phyloP scores from a whole-genome alignment of 2,113 vertebrate genomes.

The Pteruthius melanotis region DNA sequence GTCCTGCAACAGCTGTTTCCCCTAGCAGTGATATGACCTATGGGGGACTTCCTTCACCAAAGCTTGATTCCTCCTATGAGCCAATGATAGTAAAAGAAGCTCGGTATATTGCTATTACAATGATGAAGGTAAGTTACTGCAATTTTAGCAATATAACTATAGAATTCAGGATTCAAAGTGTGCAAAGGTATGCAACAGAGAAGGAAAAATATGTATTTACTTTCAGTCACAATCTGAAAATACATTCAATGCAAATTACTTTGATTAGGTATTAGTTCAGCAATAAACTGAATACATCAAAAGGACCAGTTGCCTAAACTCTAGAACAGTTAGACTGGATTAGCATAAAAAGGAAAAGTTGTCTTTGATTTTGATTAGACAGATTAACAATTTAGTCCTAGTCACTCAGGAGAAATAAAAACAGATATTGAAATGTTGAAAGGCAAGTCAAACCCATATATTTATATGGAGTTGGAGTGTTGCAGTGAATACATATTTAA shows the following conservation, averaged over 20 bases:
- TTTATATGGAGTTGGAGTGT: neutral
- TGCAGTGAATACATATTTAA: neutral
- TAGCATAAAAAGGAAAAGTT: neutral
- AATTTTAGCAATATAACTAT: neutral
- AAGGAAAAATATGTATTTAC: neutral
- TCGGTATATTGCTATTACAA: constrained; percentile 96
- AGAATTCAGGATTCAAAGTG: neutral
- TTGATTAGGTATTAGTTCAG: neutral
- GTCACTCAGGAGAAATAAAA: neutral
- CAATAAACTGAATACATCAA: neutral
- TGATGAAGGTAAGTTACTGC: constrained; percentile 91
- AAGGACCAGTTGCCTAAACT: neutral
- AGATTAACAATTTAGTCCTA: neutral
- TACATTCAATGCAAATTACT: neutral
- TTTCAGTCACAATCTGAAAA: neutral
- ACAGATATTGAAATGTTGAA: neutral
- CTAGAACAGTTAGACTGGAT: neutral
- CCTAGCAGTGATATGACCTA: constrained; percentile 87
- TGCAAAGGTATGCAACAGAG: neutral
- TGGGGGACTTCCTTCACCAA: constrained; percentile 92
- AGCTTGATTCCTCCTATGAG: constrained; percentile 95
- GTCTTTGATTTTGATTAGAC: neutral
- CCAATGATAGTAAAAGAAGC: constrained; percentile 99
- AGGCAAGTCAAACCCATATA: neutral
- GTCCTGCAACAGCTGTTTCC: constrained; percentile 72